Conservation (phyloP, 2,888 invertebrate species). For the Meliscaeva auricollis region DNA sequence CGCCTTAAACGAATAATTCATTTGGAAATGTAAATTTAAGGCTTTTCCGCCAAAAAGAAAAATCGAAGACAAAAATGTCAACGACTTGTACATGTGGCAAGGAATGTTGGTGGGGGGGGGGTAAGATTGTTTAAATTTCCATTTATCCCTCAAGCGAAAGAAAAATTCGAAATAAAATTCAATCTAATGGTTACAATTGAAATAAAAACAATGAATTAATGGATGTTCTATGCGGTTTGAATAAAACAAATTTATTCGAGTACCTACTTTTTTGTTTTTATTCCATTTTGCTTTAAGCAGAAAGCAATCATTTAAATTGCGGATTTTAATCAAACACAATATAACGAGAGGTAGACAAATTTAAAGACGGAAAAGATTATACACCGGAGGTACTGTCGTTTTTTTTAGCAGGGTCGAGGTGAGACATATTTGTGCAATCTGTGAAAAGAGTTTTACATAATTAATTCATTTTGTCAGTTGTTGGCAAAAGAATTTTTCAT, state of each 20-base stretch:
- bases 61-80: constrained; percentile 31
- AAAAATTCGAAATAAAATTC: constrained; percentile 14
- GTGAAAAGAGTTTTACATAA: no score
- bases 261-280: background rate
- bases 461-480: no score
- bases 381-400: background rate
- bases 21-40: constrained; percentile 21
- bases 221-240: constrained; percentile 36
- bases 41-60: background rate
- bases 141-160: constrained; percentile 31
- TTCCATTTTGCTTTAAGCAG: background rate
- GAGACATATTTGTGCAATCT: no score
- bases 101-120: background rate
- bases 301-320: background rate
- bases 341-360: background rate
- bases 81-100: constrained; percentile 8
- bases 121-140: constrained; percentile 56
- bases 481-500: no score
- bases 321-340: background rate
- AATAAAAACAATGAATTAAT: constrained; percentile 66
- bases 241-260: constrained; percentile 1
- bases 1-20: constrained; percentile 19
- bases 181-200: constrained; percentile 36
- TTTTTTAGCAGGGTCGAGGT: background rate
- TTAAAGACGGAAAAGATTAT: background rate